phyloP scores from a whole-genome alignment of 2,797 vertebrate species.

The Sebastes aleutianus region DNA sequence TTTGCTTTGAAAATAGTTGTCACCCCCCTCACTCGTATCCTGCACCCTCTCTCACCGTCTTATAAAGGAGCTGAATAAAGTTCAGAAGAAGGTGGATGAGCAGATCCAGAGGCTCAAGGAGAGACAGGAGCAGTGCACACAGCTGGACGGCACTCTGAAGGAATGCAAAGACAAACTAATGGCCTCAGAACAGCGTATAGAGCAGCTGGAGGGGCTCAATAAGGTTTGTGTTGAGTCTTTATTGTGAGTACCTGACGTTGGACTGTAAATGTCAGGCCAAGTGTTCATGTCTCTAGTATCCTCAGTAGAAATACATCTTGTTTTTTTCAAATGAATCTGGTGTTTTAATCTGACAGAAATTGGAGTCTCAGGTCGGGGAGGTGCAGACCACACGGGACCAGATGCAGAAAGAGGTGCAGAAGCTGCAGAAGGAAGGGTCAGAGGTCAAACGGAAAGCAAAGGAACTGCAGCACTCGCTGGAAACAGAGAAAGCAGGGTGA shows the following conservation, averaged over 20 bases:
- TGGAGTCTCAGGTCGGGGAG: conserved; percentile 86
- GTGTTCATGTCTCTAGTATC: background rate
- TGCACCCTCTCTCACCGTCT: background rate
- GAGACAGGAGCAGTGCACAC: conserved; percentile 88
- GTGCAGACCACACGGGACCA: conserved; percentile 85
- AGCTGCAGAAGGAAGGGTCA: conserved; percentile 83
- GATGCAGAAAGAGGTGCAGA: conserved; percentile 83
- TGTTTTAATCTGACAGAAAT: conserved; percentile 83
- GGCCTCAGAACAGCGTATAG: conserved; percentile 88
- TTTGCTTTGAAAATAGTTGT: background rate
- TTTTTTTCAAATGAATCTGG: background rate
- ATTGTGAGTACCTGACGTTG: background rate
- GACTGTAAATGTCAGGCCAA: background rate
- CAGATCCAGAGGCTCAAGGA: conserved; percentile 86
- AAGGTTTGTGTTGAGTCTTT: conserved; percentile 81
- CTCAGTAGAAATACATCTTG: background rate
- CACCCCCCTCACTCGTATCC: background rate
- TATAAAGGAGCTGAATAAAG: conserved; percentile 91
- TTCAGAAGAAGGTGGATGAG: conserved; percentile 87
- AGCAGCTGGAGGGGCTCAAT: conserved; percentile 86
- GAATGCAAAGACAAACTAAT: conserved; percentile 91
- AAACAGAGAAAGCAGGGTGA: conserved; percentile 89
- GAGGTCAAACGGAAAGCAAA: conserved; percentile 83
- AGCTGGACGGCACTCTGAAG: conserved; percentile 89
- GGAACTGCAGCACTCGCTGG: conserved; percentile 86